Percentiles rank a stretch among this genome's conserved stretches.
phyloP scores from a whole-genome alignment of 2,113 vertebrate species.

The Neoarius graeffei region DNA sequence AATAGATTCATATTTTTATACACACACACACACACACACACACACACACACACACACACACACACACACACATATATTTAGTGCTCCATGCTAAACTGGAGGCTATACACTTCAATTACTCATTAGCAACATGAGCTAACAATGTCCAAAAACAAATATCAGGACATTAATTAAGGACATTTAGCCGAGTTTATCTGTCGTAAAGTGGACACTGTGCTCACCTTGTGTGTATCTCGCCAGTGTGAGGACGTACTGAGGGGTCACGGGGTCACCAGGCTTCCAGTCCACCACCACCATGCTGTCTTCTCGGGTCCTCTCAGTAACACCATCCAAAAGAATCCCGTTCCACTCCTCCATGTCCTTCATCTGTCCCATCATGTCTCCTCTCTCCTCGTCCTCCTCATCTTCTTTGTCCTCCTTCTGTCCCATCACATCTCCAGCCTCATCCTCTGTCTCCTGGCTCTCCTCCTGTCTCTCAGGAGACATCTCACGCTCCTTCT shows the following conservation, averaged over 20 bases:
- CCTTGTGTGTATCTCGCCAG: conserved; percentile 61
- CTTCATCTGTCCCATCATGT: neutral
- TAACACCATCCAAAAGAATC: conserved; percentile 39
- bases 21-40: no score
- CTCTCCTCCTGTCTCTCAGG: conserved; percentile 38
- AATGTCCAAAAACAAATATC: neutral
- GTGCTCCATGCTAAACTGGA: neutral
- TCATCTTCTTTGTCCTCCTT: neutral
- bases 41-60: neutral
- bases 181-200: neutral
- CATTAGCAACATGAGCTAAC: neutral
- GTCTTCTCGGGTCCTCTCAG: neutral
- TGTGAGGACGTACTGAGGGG: conserved; percentile 58
- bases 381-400: conserved; percentile 8
- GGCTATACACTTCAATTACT: neutral
- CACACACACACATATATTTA: neutral
- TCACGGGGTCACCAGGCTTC: conserved; percentile 57
- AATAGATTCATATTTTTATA: no score
- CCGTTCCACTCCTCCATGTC: conserved; percentile 58
- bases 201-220: conserved; percentile 47
- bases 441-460: neutral
- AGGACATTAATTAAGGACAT: neutral
- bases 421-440: neutral
- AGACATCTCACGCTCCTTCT: conserved; percentile 16
- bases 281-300: conserved; percentile 46